Percentiles rank a stretch among this genome's conserved stretches.
Evolutionary conservation across 2,888 invertebrate species (phyloP).

Genomic region (Metellina segmentata): DNA sequence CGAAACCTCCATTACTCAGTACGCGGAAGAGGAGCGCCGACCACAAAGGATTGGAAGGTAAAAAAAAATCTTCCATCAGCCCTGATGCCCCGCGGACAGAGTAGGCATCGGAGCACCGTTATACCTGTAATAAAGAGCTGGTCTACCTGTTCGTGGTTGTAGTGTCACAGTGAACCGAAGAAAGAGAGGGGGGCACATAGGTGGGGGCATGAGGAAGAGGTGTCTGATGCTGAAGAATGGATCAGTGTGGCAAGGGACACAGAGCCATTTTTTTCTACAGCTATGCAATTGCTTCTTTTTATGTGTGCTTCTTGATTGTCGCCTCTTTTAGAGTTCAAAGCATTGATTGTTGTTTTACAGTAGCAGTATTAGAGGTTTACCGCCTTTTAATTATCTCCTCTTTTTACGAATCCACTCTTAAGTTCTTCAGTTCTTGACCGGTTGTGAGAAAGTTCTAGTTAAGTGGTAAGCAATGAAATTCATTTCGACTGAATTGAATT

Average conservation of each 20-base stretch:
- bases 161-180: conserved; percentile 6
- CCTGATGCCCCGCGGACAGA: background rate
- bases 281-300: no score
- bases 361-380: background rate
- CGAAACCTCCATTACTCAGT: background rate
- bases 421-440: no score
- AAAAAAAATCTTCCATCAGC: background rate
- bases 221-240: conserved; percentile 45
- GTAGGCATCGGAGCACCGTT: no score
- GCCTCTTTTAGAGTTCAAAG: no score
- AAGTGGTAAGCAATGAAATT: no score
- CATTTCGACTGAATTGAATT: no score
- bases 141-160: background rate
- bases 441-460: no score
- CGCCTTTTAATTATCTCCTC: background rate
- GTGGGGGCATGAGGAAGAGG: background rate
- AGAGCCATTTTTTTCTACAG: background rate
- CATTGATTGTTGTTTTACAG: no score
- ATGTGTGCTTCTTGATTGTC: no score
- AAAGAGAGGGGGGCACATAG: background rate
- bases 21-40: background rate
- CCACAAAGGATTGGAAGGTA: background rate
- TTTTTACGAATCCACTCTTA: background rate
- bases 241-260: conserved; percentile 35
- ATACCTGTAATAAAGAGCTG: no score